A percentile compares a stretch with the other conserved stretches of the same genome.
phyloP scores from a whole-genome alignment of 2,797 vertebrate genomes.

The Peromyscus attwateri region DNA sequence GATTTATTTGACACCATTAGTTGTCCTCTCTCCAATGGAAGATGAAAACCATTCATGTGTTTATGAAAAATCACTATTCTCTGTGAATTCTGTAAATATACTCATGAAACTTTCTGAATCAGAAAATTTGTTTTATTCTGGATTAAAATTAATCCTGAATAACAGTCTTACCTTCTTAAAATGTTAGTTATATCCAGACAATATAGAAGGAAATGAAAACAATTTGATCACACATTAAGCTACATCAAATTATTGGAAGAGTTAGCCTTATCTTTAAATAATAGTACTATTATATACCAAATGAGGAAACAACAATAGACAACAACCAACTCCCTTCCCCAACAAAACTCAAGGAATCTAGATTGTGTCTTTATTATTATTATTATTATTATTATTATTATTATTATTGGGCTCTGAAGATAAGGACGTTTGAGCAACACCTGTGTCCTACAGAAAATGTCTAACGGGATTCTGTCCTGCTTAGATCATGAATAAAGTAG shows the following conservation, averaged over 20 bases:
- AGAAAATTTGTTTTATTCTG: not conserved
- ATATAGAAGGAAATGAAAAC: not conserved
- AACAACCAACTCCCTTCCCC: not conserved
- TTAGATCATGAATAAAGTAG: not conserved
- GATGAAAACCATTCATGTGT: not conserved
- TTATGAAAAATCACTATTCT: not conserved
- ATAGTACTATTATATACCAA: not conserved
- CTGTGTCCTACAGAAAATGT: not conserved
- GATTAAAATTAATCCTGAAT: conserved; percentile 26
- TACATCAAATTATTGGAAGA: not conserved
- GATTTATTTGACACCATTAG: not conserved
- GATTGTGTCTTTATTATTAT: not conserved
- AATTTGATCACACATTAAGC: not conserved
- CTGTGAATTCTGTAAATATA: not conserved
- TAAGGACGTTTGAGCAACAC: not conserved
- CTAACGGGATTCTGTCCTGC: not conserved
- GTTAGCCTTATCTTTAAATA: not conserved
- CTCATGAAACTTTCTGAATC: not conserved
- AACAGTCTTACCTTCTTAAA: not conserved
- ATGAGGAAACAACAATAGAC: not conserved
- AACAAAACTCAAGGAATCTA: not conserved
- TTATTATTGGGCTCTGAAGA: not conserved
- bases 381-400: not conserved
- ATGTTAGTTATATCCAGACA: not conserved
- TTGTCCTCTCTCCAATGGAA: not conserved